Evolutionary conservation across 2,888 invertebrate species (phyloP).

Genomic region (Aplocera efformata): DNA sequence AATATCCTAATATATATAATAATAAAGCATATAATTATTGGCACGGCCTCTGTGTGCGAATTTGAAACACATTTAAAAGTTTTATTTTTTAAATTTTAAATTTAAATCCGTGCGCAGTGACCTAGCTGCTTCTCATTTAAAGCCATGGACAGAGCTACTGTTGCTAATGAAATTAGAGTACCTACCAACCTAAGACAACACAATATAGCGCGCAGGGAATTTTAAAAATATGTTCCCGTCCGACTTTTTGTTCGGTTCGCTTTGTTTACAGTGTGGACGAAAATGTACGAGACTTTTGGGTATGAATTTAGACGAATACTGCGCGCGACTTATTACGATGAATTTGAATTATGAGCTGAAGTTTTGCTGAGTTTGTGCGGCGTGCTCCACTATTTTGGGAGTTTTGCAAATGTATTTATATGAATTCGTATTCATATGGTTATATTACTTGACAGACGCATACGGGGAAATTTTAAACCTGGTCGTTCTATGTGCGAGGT

Average conservation of each 20-base stretch:
- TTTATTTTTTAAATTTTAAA: too few species aligned
- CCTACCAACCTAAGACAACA: conserved; percentile 46
- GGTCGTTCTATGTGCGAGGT: too few species aligned
- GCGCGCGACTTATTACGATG: too few species aligned
- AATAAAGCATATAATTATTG: too few species aligned
- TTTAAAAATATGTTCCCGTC: conserved; percentile 37
- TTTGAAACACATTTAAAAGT: too few species aligned
- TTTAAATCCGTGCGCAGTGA: conserved; percentile 1
- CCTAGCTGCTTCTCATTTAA: conserved; percentile 24
- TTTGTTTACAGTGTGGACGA: conserved; percentile 33
- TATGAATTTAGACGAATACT: conserved; percentile 3
- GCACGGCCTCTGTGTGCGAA: too few species aligned
- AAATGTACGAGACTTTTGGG: conserved; percentile 26
- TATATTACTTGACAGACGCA: too few species aligned
- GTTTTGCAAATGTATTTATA: too few species aligned
- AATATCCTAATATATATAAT: too few species aligned
- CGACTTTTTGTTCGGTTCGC: conserved; percentile 25
- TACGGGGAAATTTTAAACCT: too few species aligned
- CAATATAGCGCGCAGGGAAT: conserved; percentile 43
- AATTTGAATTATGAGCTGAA: background rate
- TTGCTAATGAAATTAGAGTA: conserved; percentile 56
- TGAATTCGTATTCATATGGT: too few species aligned
- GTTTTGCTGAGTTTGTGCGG: background rate
- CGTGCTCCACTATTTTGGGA: conserved; percentile 1
- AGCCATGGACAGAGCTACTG: conserved; percentile 29